A percentile compares a stretch with the other conserved stretches of the same genome.
phyloP scores from a whole-genome alignment of 1,140 invertebrate species.

The Magallana angulata region DNA sequence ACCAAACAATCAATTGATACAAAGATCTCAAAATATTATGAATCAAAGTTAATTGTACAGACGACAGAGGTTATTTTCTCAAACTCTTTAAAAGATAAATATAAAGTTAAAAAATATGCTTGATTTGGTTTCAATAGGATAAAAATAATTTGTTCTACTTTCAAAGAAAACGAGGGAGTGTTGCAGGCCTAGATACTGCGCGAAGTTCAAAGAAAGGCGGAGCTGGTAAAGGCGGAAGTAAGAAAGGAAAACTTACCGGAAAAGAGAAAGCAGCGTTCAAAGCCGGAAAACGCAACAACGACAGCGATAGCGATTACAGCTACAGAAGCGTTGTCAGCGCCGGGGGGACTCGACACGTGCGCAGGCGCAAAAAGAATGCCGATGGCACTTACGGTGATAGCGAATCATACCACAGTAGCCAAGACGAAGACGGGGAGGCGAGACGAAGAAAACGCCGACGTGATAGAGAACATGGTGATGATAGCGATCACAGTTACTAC shows the following conservation, averaged over 20 bases:
- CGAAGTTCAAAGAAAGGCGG: conserved; percentile 6
- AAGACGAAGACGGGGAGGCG: conserved; percentile 69
- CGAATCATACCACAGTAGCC: conserved; percentile 70
- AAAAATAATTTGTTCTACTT: no score
- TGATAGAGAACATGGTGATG: conserved; percentile 44
- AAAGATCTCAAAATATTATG: no score
- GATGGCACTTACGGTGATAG: conserved; percentile 68
- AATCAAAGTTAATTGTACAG: no score
- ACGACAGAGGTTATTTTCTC: no score
- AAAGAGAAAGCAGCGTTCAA: conserved; percentile 50
- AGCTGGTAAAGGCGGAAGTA: conserved; percentile 30
- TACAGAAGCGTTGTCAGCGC: conserved; percentile 67
- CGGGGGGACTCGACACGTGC: conserved; percentile 70
- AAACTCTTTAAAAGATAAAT: no score
- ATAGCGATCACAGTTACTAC: conserved; percentile 64
- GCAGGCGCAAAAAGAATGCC: conserved; percentile 58
- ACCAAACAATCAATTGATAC: no score
- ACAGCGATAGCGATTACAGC: conserved; percentile 70
- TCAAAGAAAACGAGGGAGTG: neutral
- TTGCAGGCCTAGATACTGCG: conserved; percentile 9
- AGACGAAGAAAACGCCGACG: conserved; percentile 58
- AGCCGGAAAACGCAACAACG: conserved; percentile 60
- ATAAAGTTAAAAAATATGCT: no score
- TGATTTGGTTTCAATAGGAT: no score
- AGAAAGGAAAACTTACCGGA: conserved; percentile 26